Conservation (phyloP, 2,888 invertebrate species). For the Zonitis immaculata region DNA sequence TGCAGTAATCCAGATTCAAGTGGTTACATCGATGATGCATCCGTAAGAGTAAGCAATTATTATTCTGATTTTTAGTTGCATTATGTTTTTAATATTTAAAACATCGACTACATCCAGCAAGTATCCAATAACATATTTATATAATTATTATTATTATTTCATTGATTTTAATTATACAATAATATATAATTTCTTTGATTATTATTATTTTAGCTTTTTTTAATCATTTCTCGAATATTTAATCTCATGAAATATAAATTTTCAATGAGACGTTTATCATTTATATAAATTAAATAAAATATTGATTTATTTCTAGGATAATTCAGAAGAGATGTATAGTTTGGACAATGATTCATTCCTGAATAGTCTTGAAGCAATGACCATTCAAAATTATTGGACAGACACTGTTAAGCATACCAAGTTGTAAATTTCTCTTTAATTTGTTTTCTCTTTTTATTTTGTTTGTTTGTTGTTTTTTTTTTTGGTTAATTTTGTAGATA, state of each 20-base stretch:
- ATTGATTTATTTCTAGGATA: slow-evolving; percentile 63
- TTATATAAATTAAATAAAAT: no score
- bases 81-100: background rate
- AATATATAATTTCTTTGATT: background rate
- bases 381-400: slow-evolving; percentile 91
- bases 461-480: background rate
- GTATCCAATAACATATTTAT: background rate
- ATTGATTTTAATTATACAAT: slow-evolving; percentile 1
- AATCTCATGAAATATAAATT: background rate
- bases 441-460: background rate
- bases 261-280: no score
- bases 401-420: slow-evolving; percentile 88
- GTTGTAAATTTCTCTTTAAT: slow-evolving; percentile 53
- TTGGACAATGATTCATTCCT: slow-evolving; percentile 91
- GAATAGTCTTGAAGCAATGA: slow-evolving; percentile 90
- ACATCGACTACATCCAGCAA: no score
- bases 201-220: background rate
- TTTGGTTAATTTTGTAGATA: slow-evolving; percentile 27
- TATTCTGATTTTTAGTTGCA: slow-evolving; percentile 29
- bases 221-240: background rate
- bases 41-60: slow-evolving; percentile 65
- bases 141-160: background rate
- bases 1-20: slow-evolving; percentile 83
- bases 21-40: slow-evolving; percentile 82
- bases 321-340: slow-evolving; percentile 91